Evolutionary conservation across 2,797 vertebrate species (phyloP).

Genomic region (Tympanoctomys barrerae): DNA sequence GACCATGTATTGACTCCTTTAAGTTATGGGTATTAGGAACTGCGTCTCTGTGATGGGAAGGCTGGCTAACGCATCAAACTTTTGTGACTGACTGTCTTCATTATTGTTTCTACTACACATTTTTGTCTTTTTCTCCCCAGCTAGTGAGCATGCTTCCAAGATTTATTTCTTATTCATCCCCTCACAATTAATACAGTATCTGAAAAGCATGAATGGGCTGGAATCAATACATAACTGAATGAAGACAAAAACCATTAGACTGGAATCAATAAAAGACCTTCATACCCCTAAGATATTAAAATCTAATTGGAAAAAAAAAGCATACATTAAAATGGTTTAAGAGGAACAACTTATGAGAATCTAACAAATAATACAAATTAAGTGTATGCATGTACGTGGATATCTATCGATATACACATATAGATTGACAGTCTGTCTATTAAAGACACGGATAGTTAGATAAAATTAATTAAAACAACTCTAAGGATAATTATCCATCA

Average conservation of each 20-base stretch:
- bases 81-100: constrained; percentile 17
- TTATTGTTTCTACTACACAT: neutral
- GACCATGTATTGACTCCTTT: neutral
- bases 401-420: neutral
- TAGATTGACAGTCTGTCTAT: neutral
- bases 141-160: neutral
- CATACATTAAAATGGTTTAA: neutral
- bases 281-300: neutral
- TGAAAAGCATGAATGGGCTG: constrained; percentile 9
- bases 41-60: neutral
- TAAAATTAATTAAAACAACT: neutral
- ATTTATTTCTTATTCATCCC: neutral
- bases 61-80: neutral
- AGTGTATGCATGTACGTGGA: neutral
- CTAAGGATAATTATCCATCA: neutral
- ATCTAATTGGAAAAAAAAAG: neutral
- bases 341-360: constrained; percentile 37
- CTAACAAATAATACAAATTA: neutral
- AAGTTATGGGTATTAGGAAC: neutral
- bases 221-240: neutral
- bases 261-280: neutral
- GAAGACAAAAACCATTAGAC: neutral
- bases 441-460: neutral
- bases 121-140: constrained; percentile 30
- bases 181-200: neutral